Evolutionary conservation across 2,888 invertebrate species (phyloP).

Genomic region (Drosophila nr. perissopoda): DNA sequence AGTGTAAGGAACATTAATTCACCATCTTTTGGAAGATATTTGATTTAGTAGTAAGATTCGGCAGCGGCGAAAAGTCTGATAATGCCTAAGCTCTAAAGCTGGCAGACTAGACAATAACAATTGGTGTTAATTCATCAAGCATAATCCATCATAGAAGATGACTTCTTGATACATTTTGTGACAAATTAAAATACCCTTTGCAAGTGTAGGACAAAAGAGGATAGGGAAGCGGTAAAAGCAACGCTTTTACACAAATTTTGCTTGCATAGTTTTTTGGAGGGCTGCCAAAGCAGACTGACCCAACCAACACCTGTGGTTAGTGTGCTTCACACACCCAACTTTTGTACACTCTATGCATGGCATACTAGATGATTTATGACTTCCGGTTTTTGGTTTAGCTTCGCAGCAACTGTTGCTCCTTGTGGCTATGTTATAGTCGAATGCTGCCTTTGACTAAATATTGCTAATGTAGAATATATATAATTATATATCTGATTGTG

Average conservation of each 20-base stretch:
- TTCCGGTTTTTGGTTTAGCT: conserved; percentile 68
- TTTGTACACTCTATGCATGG: conserved; percentile 32
- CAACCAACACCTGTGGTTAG: conserved; percentile 71
- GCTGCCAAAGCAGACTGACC: conserved; percentile 51
- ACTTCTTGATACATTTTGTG: not conserved
- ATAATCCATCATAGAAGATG: not conserved
- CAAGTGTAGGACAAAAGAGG: not conserved
- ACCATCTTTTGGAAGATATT: not conserved
- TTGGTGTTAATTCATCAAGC: not conserved
- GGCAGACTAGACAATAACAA: not conserved
- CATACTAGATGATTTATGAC: conserved; percentile 78
- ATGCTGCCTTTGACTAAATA: conserved; percentile 1
- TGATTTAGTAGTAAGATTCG: not conserved
- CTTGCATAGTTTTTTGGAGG: conserved; percentile 35
- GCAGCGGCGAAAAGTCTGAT: not conserved
- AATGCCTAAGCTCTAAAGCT: not conserved
- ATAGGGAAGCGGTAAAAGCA: not conserved
- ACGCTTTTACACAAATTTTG: conserved; percentile 44
- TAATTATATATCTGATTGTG: not conserved
- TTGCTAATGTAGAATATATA: not conserved
- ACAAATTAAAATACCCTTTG: not conserved
- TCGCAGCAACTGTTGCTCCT: conserved; percentile 47
- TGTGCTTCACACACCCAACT: conserved; percentile 46
- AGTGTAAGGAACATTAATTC: not conserved
- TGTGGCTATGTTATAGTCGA: conserved; percentile 18